These are phyloP conservation scores for Loripinus fragilis DNA, from an alignment of 2,888 invertebrate genomes.

Conservation along the genomic window DNA sequence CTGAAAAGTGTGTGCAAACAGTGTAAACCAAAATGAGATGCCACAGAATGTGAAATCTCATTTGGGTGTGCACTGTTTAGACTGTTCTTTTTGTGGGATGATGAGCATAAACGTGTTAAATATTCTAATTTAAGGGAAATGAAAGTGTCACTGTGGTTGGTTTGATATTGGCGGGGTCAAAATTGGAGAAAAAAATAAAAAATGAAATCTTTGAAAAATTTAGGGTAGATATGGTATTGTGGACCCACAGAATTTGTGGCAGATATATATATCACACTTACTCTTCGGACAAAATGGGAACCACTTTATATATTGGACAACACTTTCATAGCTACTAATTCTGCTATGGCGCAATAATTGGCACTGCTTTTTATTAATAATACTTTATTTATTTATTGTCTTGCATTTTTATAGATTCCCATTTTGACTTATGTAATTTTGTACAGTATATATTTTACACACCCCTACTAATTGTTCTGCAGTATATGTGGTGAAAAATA, in stretches of 20 bases:
- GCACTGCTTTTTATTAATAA: background rate
- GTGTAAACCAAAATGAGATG: no score
- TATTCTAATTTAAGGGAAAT: no score
- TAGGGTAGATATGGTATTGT: background rate
- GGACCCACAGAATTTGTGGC: conserved; percentile 7
- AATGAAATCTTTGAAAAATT: no score
- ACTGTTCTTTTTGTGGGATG: no score
- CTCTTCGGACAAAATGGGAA: conserved; percentile 9
- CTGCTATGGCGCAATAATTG: background rate
- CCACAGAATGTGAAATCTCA: no score
- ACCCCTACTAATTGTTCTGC: conserved; percentile 24
- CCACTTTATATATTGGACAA: background rate
- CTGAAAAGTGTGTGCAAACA: no score
- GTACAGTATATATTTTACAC: conserved; percentile 23
- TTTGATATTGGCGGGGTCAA: no score
- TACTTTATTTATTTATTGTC: background rate
- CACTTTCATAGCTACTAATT: background rate
- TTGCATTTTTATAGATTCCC: conserved; percentile 9
- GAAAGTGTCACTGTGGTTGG: no score
- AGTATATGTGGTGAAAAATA: no score
- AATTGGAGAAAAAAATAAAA: no score
- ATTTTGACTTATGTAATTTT: conserved; percentile 15
- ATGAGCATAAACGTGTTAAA: no score
- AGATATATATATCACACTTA: conserved; percentile 10
- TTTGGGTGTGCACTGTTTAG: no score